Base-by-base conservation (phyloP, 2,113 vertebrate species). In the Leucosticte australis region DNA sequence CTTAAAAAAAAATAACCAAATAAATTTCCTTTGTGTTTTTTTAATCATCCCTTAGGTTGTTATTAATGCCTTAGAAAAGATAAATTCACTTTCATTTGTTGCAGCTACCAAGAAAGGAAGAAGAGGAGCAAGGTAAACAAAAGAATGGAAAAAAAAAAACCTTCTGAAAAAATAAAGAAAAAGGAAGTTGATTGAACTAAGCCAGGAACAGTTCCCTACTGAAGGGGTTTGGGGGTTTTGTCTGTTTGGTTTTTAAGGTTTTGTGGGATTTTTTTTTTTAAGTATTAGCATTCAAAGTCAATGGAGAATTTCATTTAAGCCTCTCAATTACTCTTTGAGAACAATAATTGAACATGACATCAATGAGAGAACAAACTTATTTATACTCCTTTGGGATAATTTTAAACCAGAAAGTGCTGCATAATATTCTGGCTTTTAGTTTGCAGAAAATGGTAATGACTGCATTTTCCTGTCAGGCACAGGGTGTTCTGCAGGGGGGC, bases 261-360 rank as follows among this genome's bases (percentile, higher is more conserved):
- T 80, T 57, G 15, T 50, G 35, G 10, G 7, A 37, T 69, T 55
- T 92, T 93, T 50, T 39, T 69, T 69, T 44, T 33, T 2, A 37
- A 75, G 31, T 81, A 89, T 94, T 84, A 83, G 1, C 33, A 33
- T 86, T 83, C 76, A 27, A 79, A 95, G 22, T 10, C 42, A 73
- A 49, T 35, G 49, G 70, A 92, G 60, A 84, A 91, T 92, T 91
- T 94, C 15, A 31, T 84, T 67, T 86, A 68, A 81, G 63, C 20
- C 20, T 67, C 24, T 82, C 41, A 70, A 46, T 85, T 91, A 89
- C 49, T 84, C 24, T 68, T 87, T 86, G 53, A 83, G 79, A 92
- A 91, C 49, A 94, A 47, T 91, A 96, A 96, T 76, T 89, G 76
- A 91, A 88, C 37, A 69, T 69, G 78, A 88, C 92, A 90, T 55